phyloP scores from a whole-genome alignment of 2,888 invertebrate species.

The Acronicta psi region DNA sequence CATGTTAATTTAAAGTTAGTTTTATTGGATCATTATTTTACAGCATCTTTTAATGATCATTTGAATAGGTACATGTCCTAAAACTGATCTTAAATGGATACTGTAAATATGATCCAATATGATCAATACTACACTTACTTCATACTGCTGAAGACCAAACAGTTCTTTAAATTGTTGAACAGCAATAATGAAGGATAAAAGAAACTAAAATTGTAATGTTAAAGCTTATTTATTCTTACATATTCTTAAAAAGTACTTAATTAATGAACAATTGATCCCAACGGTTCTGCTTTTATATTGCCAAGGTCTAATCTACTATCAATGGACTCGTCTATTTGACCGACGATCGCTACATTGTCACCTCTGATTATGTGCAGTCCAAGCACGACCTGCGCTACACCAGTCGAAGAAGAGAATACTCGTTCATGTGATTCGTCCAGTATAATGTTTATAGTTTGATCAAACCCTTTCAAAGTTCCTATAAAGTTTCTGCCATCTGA shows the following conservation, averaged over 20 bases:
- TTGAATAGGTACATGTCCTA: no score
- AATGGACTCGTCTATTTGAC: constrained; percentile 94
- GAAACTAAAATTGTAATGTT: constrained; percentile 20
- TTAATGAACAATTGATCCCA: constrained; percentile 95
- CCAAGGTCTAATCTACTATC: constrained; percentile 94
- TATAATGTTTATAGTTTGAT: constrained; percentile 99
- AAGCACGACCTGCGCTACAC: constrained; percentile 95
- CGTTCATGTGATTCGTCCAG: constrained; percentile 99
- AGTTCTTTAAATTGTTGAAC: neutral
- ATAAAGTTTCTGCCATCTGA: constrained; percentile 98
- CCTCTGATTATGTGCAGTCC: constrained; percentile 99
- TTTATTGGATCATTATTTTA: no score
- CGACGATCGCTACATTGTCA: constrained; percentile 98
- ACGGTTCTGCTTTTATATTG: constrained; percentile 94
- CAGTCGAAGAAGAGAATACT: constrained; percentile 97
- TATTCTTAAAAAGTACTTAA: constrained; percentile 76
- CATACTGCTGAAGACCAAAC: no score
- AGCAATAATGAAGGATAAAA: constrained; percentile 11
- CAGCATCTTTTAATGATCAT: no score
- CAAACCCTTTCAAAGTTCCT: constrained; percentile 99
- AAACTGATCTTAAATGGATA: no score
- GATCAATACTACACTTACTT: no score
- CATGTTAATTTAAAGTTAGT: no score
- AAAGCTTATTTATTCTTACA: constrained; percentile 71
- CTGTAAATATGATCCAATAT: no score